Evolutionary conservation across 1,140 invertebrate species (phyloP), one percentile per base, ranked within the genome.

Genomic region (Zaprionus capensis): DNA sequence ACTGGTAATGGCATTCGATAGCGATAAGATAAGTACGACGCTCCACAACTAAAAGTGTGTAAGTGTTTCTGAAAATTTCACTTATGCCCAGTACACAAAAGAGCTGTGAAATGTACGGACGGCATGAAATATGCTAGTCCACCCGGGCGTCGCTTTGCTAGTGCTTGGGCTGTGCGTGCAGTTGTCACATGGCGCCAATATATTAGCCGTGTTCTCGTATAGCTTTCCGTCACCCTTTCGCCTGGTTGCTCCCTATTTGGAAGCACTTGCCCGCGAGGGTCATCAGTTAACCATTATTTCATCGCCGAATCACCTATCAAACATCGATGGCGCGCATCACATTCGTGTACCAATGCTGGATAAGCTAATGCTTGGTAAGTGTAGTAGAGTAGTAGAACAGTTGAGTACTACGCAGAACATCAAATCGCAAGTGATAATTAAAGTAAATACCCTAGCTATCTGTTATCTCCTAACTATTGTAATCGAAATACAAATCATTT

Each of bases 141-240:
- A 36, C 17, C 36, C 51, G 44, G 31, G 28, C 24, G 51, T 24
- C 24, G 49, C 51, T 55, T 67, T 69, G n/a, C 38, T 57, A 53
- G 51, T 53, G 38, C 24, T 70, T 15, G 59, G 61, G 20, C 57
- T 88, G 5, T 36, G 51, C 53, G 14, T 72, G 12, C 46, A 71
- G 17, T 44, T 56, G 28, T 49, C 53, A 20, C 15, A 61, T 20
- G 44, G 70, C 12, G 85, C 76, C 15, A 79, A 85, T 11, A 90
- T 90, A 22, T 69, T 90, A 63, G 81, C 85, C 24, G 38, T 90
- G 14, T 85, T 90, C 22, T 56, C 85, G 1, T 90, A 77, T 15
- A 24, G 53, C 1, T 71, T 70, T 1, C 51, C 44, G 0, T 76
- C 85, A 4, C 74, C 76, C 0, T 85, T 66, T 31, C 22, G 77